Conservation (phyloP, 2,797 vertebrate genomes). For the Sebastes taczanowskii region DNA sequence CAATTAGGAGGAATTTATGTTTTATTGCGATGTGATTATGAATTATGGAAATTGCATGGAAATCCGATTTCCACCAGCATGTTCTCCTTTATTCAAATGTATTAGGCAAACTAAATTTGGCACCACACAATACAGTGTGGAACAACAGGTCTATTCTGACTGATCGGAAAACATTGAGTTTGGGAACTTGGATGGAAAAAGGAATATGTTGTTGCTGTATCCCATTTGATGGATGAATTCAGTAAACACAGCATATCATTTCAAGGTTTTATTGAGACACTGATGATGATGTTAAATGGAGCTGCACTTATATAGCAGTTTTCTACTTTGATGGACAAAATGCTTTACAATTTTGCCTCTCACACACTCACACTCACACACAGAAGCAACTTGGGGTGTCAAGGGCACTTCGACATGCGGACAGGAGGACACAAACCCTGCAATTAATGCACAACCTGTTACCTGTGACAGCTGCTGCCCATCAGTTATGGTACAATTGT, state of each 20-base stretch:
- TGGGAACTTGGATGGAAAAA: no score
- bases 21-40: no score
- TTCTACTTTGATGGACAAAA: not conserved
- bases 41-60: no score
- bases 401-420: not conserved
- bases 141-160: no score
- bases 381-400: not conserved
- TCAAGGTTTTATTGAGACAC: not conserved
- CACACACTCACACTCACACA: not conserved
- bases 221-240: no score
- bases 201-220: no score
- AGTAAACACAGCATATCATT: not conserved
- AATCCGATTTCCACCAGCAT: no score
- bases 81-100: no score
- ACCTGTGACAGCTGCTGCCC: not conserved
- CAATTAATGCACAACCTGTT: not conserved
- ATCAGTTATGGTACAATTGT: not conserved
- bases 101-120: no score
- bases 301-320: not conserved
- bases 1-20: no score
- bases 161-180: no score
- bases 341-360: not conserved
- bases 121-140: no score
- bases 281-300: not conserved
- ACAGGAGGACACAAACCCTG: not conserved